Base-by-base conservation (phyloP, 2,888 invertebrate species). In the Diaphora mendica region DNA sequence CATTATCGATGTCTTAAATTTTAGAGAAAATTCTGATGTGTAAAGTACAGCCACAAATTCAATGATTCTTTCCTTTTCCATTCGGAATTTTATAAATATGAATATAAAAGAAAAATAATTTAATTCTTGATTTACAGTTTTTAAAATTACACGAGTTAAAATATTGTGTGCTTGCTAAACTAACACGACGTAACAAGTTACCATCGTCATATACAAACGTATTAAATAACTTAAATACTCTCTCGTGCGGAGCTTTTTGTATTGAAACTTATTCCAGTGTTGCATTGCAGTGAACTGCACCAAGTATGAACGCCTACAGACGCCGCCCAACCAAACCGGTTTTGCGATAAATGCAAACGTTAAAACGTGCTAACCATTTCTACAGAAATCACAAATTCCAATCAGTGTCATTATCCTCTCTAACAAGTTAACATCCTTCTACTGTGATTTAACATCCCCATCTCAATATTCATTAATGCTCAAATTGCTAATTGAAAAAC, bases 241-340 rank as follows among this genome's bases (percentile, higher is more conserved):
- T 85, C 82, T 80, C 79, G 77, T 76, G 74, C 62, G 72, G 79
- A 79, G 77, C 81, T 82, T 86, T 86, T 85, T 86, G 88, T 88
- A 89, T 87, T 87, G 83, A 87, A 89, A 90, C 90, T 87, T 89
- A 90, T 91, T 89, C 88, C 84, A 82, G 86, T 88, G 90, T 90
- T 89, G 91, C 90, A 91, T 88, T 91, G 91, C 91, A 88, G 90
- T 80, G 85, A 82, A 86, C 87, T 88, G 90, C 90, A 87, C 81
- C 87, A 86, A 82, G 87, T 84, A 86, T 88, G 87, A 84, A 88
- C 91, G 84, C 92, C 91, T 89, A 92, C 93, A 85, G 77, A 74
- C 76, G 76, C 65, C 70, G 42, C 74, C 64, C 77, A 62, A 68
- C 70, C 64, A 67, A 89, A 93, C 93, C 86, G 92, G 93, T 93